Base-by-base conservation (phyloP, 2,888 invertebrate species). In the Andrena haemorrhoa region DNA sequence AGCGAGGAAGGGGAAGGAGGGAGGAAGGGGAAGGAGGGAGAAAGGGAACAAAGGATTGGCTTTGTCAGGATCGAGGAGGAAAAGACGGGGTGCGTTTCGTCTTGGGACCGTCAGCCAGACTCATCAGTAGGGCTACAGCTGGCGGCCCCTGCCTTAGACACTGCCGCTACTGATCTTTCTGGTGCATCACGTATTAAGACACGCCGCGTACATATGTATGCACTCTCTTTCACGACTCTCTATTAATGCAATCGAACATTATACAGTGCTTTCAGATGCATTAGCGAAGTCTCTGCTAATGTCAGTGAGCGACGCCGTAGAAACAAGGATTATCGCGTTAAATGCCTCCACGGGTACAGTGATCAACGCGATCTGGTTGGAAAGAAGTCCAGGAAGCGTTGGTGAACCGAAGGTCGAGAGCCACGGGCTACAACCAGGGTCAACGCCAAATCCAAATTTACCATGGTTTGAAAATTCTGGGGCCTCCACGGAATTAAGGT, bases 401-500 rank as follows among this genome's bases (percentile, higher is more conserved):
- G 94, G 94, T 31, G 94, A 95, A 81, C 93, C 94, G 90, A 95
- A 95, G 20, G 92, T 94, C 0, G 93, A 94, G 10, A 95, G 94
- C 3, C 93, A 94, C 2, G 93, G 94, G 0, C 94, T 95, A 63
- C 95, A 95, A 90, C 92, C 95, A 69, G 97, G 96, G 78, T 95
- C 96, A 89, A 95, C 96, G 82, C 96, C 96, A 29, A 96, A 96
- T 89, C 93, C 95, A 77, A 96, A 96, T 89, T 96, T 96, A 93
- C 97, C 97, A 23, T 97, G 97, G 97, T 96, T 96, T 91, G 96
- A 95, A 83, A 96, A 96, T 87, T 95, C 96, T 1, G 95, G 95
- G 84, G 95, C 95, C 86, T 95, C 95, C 72, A 95, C 94, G 83
- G 94, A 95, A 26, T 94, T 96, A 58, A 95, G 96, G 92, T 92